Base-by-base conservation (phyloP, 1,140 invertebrate species). In the Hormaphis cornu region DNA sequence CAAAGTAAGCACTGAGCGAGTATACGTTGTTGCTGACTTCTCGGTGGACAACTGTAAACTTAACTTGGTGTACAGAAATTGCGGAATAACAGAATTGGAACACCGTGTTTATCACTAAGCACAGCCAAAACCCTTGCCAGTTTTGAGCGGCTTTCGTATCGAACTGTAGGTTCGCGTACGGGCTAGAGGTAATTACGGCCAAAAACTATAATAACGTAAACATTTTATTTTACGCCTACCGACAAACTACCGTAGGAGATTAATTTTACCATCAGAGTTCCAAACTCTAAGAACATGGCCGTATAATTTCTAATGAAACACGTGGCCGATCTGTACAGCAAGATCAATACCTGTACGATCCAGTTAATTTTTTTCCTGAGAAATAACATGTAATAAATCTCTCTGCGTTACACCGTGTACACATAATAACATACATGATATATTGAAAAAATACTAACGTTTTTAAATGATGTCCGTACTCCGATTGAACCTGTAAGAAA, bases 71-170 rank as follows among this genome's bases (percentile, higher is more conserved):
- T 3, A 82, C 85, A 73, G 87, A 81, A 71, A 87, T 84, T 4
- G 86, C 84, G 2, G 81, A 79, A 75, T 88, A 88, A 72, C 85
- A 83, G 72, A 84, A 85, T 8, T 85, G 83, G 74, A 88, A 89
- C 66, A 86, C 84, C 1, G 84, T 85, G 76, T 89, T 86, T 2
- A 85, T 84, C 16, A 87, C 82, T 46, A 86, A 82, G 20, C 87
- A 79, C 76, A 87, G 87, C 69, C 87, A 74, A 0, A 86, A 79
- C 46, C 86, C 87, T 76, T 87, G 82, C 18, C 87, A 80, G 76
- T 86, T 87, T 77, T 88, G 86, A 48, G 87, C 86, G 53, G 83
- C 82, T 2, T 80, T 79, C 75, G 86, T 84, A 73, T 83, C 78
- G 18, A 85, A 52, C 42, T 44, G 28, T 26, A 73, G 72, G 52